Base-by-base conservation (phyloP, 2,113 vertebrate species). In the Neolamprologus caudopunctatus region DNA sequence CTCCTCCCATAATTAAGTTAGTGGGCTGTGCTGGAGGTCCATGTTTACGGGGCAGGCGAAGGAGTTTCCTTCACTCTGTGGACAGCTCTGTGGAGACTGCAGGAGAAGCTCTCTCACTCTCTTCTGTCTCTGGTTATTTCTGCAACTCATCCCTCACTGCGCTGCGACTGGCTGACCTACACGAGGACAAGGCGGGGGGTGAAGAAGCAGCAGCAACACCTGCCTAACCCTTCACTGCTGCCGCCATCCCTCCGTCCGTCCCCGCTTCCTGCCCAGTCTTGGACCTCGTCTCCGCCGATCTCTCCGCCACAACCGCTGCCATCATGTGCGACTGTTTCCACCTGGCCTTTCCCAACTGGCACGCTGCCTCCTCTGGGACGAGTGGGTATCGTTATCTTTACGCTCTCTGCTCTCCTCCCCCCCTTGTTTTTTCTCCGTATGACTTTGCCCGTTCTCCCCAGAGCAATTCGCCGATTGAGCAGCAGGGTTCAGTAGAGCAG, bases 271-370 rank as follows among this genome's bases (percentile, higher is more conserved):
- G 37, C 33, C 53, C 28, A 33, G 17, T 21, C 80, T 75, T 21
- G 83, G 89, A 91, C 80, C 16, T 89, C 35, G 4, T 75, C 86
- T 78, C 19, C 26, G 9, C 78, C 28, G 73, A 73, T 10, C 31
- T 37, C 21, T 19, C 54, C 31, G 7, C 80, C 80, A 45, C 55
- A 89, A 55, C 63, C 85, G 93, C 93, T 68, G 89, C 94, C 97
- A 96, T 95, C 96, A 99, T 99, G 98, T 99, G 98, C 93, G 98
- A 99, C 98, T 99, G 98, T 94, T 99, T 99, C 96, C 98, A 99
- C 95, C 95, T 98, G 96, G 97, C 98, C 92, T 98, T 99, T 96
- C 98, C 98, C 94, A 97, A 98, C 97, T 99, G 98, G 98, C 97
- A 97, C 89, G 98, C 97, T 85, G 98, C 97, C 96, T 96, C 97